Base-by-base conservation (phyloP, 2,797 vertebrate genomes). In the Pipistrellus nathusii region DNA sequence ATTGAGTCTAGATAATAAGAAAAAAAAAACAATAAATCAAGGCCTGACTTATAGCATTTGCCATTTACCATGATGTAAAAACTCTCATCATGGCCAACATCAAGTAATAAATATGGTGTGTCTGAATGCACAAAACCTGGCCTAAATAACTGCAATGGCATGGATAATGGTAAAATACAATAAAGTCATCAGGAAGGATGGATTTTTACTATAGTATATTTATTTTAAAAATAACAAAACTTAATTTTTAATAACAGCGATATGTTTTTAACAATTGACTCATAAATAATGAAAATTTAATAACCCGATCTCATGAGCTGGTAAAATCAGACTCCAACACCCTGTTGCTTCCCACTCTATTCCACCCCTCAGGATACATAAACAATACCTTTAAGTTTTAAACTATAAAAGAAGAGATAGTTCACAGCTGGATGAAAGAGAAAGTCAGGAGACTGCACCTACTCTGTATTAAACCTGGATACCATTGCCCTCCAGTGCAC, bases 171-270 rank as follows among this genome's bases (percentile, higher is more conserved):
- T 32, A 46, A 84, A 62, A 76, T 18, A 18, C 13, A 38, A 8
- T 32, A 41, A 30, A 44, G 27, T n/a, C 27, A 62, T 64, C 46
- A 57, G n/a, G 20, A 38, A 23, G 14, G 20, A 32, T 55, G 17
- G 41, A 30, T 64, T 71, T 82, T 64, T 62, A 93, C 69, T 76
- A 76, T 53, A 93, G 75, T 76, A 69, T 44, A 51, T 44, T n/a
- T 76, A 78, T 72, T 92, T 72, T 2, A 15, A 35, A 69, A 77
- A 69, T 76, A 89, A 64, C 69, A 17, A 73, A 64, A 92, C 53
- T 87, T 44, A 71, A 71, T 77, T 77, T 83, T 94, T 30, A 44
- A 71, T 25, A 13, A 83, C 23, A 17, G 20, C 13, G 10, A 15
- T n/a, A 4, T 32, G 8, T 46, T 55, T 84, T 80, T 55, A 90